Evolutionary conservation across 1,140 invertebrate species (phyloP).

Genomic region (Scaptodrosophila lebanonensis): DNA sequence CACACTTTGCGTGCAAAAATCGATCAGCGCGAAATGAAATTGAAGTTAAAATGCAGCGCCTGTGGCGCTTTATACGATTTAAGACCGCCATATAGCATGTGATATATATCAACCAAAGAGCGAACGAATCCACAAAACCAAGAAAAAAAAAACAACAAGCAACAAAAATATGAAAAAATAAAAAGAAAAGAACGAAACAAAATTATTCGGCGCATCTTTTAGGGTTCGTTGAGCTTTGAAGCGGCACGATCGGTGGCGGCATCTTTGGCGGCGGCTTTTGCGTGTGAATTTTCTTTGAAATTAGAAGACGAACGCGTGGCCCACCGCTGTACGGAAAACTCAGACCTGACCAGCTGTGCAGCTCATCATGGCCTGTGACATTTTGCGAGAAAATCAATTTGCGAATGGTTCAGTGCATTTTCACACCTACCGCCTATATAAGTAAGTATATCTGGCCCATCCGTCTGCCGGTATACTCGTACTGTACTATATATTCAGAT

Average conservation of each 20-base stretch:
- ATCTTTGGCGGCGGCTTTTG: conserved; percentile 58
- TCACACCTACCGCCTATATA: neutral
- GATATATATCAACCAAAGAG: too few species aligned
- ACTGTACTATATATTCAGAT: conserved; percentile 2
- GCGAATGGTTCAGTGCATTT: conserved; percentile 50
- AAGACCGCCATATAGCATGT: conserved; percentile 15
- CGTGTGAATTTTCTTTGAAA: conserved; percentile 69
- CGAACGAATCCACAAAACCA: too few species aligned
- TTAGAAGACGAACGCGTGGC: conserved; percentile 37
- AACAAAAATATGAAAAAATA: too few species aligned
- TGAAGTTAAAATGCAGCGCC: conserved; percentile 64
- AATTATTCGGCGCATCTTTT: neutral
- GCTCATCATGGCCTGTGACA: conserved; percentile 38
- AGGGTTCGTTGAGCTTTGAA: too few species aligned
- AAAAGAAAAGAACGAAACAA: too few species aligned
- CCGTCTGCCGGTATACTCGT: conserved; percentile 19
- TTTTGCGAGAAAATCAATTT: conserved; percentile 60
- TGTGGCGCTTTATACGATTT: conserved; percentile 43
- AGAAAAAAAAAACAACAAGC: too few species aligned
- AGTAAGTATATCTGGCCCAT: too few species aligned
- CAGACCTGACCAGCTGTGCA: conserved; percentile 22
- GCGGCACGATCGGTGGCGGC: too few species aligned
- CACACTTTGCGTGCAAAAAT: conserved; percentile 75
- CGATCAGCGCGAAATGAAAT: conserved; percentile 72
- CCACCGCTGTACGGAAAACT: too few species aligned